Percentiles rank a stretch among this genome's conserved stretches.
These are phyloP conservation scores for Bergia puertoricense DNA, from an alignment of 92 coral and sea anemone species.

Conservation along the genomic window DNA sequence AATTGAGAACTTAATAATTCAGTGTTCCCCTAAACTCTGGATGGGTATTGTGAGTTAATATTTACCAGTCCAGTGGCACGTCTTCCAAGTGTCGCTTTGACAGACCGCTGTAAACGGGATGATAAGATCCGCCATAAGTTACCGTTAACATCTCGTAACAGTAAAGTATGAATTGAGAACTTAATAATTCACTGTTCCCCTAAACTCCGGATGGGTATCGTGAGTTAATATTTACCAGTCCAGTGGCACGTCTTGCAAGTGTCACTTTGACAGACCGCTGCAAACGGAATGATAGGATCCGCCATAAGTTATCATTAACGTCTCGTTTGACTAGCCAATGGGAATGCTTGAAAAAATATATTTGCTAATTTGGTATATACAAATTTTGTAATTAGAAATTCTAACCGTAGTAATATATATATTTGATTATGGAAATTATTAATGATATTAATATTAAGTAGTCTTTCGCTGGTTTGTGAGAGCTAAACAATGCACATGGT, in stretches of 20 bases:
- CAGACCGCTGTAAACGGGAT: slow-evolving; percentile 42
- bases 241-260: slow-evolving; percentile 65
- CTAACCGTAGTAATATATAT: too few species aligned
- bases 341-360: too few species aligned
- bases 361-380: too few species aligned
- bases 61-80: slow-evolving; percentile 49
- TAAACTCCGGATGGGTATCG: slow-evolving; percentile 28
- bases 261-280: slow-evolving; percentile 63
- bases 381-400: background rate
- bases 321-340: background rate
- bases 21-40: background rate
- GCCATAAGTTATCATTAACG: background rate
- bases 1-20: background rate
- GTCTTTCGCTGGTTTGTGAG: too few species aligned
- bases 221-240: slow-evolving; percentile 61
- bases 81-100: slow-evolving; percentile 53
- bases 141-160: background rate
- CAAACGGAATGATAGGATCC: background rate
- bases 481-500: too few species aligned
- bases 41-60: slow-evolving; percentile 41
- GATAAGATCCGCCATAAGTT: background rate
- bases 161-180: background rate
- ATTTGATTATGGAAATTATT: too few species aligned
- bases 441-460: too few species aligned
- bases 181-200: too few species aligned